Percentiles rank a stretch among this genome's conserved stretches.
Conservation (phyloP, 2,113 vertebrate genomes). For the Dasyurus viverrinus region DNA sequence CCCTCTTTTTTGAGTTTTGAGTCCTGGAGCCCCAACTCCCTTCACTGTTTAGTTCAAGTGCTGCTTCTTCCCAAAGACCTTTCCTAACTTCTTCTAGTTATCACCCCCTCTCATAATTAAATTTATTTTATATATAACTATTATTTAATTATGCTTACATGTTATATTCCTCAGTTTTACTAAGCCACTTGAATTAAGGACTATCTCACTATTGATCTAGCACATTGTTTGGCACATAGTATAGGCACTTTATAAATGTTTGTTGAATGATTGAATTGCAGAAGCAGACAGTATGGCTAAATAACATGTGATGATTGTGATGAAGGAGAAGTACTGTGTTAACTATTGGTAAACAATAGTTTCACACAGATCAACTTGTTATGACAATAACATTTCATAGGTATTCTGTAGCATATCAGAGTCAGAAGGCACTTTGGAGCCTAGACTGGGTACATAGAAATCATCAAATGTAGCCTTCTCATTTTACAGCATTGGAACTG, state of each 20-base stretch:
- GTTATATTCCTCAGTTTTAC: neutral
- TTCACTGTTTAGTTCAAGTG: neutral
- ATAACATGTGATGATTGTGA: constrained; percentile 31
- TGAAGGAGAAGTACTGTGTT: constrained; percentile 15
- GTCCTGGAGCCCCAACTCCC: neutral
- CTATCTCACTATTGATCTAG: neutral
- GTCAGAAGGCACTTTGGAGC: neutral
- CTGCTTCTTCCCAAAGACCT: neutral
- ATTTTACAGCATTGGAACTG: neutral
- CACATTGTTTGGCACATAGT: neutral
- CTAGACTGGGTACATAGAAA: neutral
- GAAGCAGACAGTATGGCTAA: constrained; percentile 9
- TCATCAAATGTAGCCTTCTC: neutral
- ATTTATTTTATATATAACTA: neutral
- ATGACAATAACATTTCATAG: neutral
- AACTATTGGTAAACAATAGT: constrained; percentile 43
- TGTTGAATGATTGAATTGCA: constrained; percentile 16
- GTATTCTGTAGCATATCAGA: neutral
- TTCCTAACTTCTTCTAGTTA: neutral
- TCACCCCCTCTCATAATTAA: neutral
- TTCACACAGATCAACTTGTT: neutral
- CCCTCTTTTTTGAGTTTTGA: neutral
- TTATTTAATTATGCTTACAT: neutral
- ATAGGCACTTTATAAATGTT: neutral
- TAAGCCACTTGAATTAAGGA: neutral